Conservation (phyloP, 1,140 invertebrate genomes). For the Drosophila aff. region DNA sequence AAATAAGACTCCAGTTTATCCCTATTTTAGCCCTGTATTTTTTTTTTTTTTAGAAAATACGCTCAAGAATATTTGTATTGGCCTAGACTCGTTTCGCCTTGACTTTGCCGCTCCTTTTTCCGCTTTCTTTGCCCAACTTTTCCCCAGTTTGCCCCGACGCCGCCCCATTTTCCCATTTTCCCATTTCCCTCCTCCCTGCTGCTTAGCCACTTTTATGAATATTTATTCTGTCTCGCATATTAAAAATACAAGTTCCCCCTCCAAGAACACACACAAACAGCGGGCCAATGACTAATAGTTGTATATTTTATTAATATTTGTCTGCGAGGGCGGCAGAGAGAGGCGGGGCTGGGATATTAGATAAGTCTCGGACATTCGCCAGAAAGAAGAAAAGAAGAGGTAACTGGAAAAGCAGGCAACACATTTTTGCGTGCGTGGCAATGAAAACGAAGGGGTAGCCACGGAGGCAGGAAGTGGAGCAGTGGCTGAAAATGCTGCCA, state of each 20-base stretch:
- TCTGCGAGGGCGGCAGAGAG: constrained; percentile 11
- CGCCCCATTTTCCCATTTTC: neutral
- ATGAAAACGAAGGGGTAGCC: constrained; percentile 27
- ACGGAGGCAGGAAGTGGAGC: neutral
- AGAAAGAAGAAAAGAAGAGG: constrained; percentile 1
- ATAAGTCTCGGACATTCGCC: constrained; percentile 24
- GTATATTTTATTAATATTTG: constrained; percentile 84
- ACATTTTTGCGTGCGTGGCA: constrained; percentile 79
- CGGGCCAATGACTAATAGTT: constrained; percentile 80
- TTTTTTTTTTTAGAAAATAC: neutral
- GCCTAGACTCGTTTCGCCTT: constrained; percentile 27
- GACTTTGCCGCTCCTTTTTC: constrained; percentile 40
- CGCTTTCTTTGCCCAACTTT: neutral
- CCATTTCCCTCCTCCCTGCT: neutral
- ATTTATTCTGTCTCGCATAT: constrained; percentile 82
- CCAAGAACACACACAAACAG: constrained; percentile 44
- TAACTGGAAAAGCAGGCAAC: constrained; percentile 59
- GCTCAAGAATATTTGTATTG: constrained; percentile 15
- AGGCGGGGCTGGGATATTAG: constrained; percentile 28
- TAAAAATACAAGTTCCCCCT: constrained; percentile 71
- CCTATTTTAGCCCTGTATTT: neutral
- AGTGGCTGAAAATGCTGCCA: constrained; percentile 68
- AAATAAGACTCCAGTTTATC: too few relatives aligned
- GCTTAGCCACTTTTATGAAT: constrained; percentile 75
- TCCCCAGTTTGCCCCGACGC: neutral